Evolutionary conservation across 2,113 vertebrate genomes (phyloP).

Genomic region (Platysteira castanea): DNA sequence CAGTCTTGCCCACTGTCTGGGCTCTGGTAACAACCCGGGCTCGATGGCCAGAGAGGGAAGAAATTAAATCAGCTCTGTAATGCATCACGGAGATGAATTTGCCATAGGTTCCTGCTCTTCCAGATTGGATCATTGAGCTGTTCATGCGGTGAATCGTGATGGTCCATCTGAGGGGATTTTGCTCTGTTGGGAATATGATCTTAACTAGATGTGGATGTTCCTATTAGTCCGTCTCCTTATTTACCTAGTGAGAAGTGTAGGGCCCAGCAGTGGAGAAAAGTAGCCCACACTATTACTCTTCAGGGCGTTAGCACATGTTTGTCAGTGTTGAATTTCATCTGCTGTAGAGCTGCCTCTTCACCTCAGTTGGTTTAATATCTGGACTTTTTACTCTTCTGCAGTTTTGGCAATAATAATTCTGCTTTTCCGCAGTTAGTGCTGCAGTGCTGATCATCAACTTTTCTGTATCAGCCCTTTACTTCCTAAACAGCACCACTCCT

Average conservation of each 20-base stretch:
- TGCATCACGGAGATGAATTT: constrained; percentile 2
- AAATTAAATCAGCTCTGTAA: neutral
- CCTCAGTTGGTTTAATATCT: neutral
- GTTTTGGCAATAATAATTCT: neutral
- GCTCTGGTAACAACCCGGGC: neutral
- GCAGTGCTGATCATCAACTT: neutral
- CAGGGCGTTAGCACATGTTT: neutral
- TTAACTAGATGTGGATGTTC: neutral
- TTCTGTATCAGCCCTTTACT: neutral
- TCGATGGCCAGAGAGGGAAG: neutral
- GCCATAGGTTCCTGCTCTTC: neutral
- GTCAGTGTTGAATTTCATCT: neutral
- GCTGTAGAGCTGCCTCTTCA: neutral
- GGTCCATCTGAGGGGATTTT: neutral
- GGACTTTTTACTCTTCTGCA: neutral
- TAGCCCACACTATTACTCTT: neutral
- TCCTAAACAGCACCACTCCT: neutral
- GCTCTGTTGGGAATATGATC: neutral
- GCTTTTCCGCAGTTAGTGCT: neutral
- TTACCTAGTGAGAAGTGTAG: neutral
- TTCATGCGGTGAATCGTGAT: neutral
- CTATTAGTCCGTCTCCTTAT: neutral
- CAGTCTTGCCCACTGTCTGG: neutral
- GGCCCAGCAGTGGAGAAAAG: neutral
- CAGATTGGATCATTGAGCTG: neutral